Evolutionary conservation across 2,888 invertebrate species (phyloP).

Genomic region (Argyresthia goedartella): DNA sequence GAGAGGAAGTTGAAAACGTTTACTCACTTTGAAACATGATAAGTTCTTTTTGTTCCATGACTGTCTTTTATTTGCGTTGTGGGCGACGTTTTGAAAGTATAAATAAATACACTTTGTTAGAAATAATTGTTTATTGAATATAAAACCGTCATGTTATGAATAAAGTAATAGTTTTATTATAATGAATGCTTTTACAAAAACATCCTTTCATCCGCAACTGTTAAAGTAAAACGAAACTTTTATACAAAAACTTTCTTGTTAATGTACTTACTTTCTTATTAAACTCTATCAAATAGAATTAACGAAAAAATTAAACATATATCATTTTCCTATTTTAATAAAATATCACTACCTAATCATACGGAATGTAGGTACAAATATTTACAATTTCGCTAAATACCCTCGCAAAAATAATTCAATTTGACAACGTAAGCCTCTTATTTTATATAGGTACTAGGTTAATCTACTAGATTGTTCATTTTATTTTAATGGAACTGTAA

Average conservation of each 20-base stretch:
- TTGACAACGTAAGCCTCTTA: conserved; percentile 43
- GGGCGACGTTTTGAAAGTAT: no score
- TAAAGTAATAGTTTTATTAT: neutral
- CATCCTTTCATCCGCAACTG: conserved; percentile 44
- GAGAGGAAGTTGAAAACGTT: no score
- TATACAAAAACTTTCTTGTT: neutral
- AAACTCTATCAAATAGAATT: conserved; percentile 63
- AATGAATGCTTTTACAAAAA: neutral
- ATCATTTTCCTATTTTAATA: conserved; percentile 28
- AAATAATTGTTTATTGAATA: conserved; percentile 58
- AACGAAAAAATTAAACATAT: conserved; percentile 53
- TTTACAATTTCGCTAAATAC: conserved; percentile 17
- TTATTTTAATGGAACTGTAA: conserved; percentile 10
- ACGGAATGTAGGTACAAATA: conserved; percentile 8
- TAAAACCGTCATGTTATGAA: conserved; percentile 46
- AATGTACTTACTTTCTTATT: conserved; percentile 17
- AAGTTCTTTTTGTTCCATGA: no score
- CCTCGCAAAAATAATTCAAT: conserved; percentile 23
- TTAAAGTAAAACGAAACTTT: conserved; percentile 29
- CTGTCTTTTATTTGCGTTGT: no score
- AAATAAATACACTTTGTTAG: conserved; percentile 19
- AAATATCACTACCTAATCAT: conserved; percentile 23
- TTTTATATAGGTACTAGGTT: conserved; percentile 5
- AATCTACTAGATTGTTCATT: neutral
- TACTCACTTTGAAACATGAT: no score